phyloP scores from a whole-genome alignment of 2,888 invertebrate genomes.

The Tenthredo distinguenda region DNA sequence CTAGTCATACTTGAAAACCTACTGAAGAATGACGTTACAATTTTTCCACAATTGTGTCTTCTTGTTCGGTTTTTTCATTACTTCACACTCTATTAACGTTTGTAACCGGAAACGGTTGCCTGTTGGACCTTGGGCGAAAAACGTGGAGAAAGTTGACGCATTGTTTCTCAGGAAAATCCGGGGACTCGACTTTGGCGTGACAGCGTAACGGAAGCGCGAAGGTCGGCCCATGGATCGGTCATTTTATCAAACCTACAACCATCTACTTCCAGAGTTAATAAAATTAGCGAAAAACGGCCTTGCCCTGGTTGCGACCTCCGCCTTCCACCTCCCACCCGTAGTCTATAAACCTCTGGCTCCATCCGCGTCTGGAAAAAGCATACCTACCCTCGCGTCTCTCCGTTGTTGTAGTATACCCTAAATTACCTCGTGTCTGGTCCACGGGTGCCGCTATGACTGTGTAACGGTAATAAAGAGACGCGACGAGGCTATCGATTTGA shows the following conservation, averaged over 20 bases:
- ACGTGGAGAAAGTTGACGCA: neutral
- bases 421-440: neutral
- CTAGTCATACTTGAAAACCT: neutral
- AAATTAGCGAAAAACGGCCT: neutral
- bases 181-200: neutral
- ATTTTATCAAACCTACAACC: neutral
- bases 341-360: slow-evolving; percentile 37
- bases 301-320: neutral
- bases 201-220: neutral
- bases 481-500: slow-evolving; percentile 30
- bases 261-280: neutral
- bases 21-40: neutral
- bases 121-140: neutral
- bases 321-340: neutral
- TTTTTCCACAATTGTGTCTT: neutral
- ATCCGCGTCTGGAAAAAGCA: slow-evolving; percentile 40
- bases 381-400: neutral
- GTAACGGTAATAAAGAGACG: slow-evolving; percentile 21
- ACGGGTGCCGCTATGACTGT: neutral
- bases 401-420: neutral
- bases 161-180: neutral
- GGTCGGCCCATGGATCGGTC: neutral
- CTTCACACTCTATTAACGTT: neutral
- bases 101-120: neutral
- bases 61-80: neutral